Evolutionary conservation across 2,113 vertebrate species (phyloP).

Genomic region (Erythrolamprus reginae): DNA sequence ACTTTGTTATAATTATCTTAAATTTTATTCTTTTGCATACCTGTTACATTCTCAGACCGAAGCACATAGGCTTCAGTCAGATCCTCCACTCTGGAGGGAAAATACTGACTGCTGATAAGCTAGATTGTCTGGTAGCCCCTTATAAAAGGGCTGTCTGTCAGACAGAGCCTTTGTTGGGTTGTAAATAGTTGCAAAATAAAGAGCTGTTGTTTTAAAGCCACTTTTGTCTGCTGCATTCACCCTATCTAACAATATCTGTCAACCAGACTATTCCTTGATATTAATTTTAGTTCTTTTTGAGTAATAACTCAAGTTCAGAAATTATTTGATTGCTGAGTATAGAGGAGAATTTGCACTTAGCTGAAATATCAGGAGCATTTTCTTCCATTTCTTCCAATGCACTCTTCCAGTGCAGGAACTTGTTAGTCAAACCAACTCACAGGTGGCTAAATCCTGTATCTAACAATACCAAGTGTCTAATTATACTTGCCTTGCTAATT

Average conservation of each 20-base stretch:
- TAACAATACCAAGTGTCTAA: background rate
- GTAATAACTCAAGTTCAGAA: background rate
- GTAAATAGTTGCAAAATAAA: too few species aligned
- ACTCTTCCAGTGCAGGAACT: background rate
- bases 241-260: too few species aligned
- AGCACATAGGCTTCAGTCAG: too few species aligned
- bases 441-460: background rate
- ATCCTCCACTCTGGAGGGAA: too few species aligned
- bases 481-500: background rate
- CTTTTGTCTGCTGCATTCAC: too few species aligned
- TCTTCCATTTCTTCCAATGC: background rate
- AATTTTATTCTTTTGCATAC: background rate
- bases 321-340: background rate
- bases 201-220: too few species aligned
- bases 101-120: too few species aligned
- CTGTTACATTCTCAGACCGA: too few species aligned
- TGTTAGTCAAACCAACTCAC: background rate
- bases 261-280: background rate
- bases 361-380: background rate
- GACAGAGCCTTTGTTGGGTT: too few species aligned
- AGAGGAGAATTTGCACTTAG: background rate
- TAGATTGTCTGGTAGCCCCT: too few species aligned
- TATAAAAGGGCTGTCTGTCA: too few species aligned
- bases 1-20: background rate
- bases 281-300: background rate